Evolutionary conservation across 2,888 invertebrate species (phyloP).

Genomic region (Parnassius smintheus): DNA sequence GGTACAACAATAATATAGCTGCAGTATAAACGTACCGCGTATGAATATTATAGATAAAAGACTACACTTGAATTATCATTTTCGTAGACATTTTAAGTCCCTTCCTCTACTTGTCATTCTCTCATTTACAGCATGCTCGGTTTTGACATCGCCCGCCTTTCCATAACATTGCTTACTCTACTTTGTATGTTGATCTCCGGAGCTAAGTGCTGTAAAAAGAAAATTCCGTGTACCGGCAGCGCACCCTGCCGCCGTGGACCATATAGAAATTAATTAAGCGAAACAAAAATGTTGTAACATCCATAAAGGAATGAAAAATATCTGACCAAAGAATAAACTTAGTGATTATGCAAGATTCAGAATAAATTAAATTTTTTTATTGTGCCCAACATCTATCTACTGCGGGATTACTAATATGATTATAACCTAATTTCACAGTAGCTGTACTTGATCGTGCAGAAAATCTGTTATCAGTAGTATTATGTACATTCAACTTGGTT

Average conservation of each 20-base stretch:
- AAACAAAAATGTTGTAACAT: too few relatives aligned
- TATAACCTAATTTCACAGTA: conserved; percentile 4
- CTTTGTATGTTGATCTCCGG: conserved; percentile 46
- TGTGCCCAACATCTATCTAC: conserved; percentile 12
- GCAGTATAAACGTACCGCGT: too few relatives aligned
- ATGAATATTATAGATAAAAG: too few relatives aligned
- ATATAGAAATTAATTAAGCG: conserved; percentile 38
- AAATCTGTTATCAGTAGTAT: not conserved
- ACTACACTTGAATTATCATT: too few relatives aligned
- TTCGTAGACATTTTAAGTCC: too few relatives aligned
- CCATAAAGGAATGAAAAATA: too few relatives aligned
- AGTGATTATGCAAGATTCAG: not conserved
- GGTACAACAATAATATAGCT: too few relatives aligned
- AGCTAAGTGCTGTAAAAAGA: conserved; percentile 43
- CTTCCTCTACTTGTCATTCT: too few relatives aligned
- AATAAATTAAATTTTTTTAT: conserved; percentile 13
- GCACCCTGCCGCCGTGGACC: conserved; percentile 64
- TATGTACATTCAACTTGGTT: not conserved
- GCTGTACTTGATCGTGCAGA: not conserved
- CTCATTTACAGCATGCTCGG: conserved; percentile 6
- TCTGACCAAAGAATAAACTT: too few relatives aligned
- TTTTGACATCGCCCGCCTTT: not conserved
- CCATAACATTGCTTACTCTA: conserved; percentile 41
- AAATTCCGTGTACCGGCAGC: conserved; percentile 49
- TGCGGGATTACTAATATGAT: conserved; percentile 16